Percentiles rank a stretch among this genome's conserved stretches.
Conservation (phyloP, 2,797 vertebrate species). For the Myotis findleyi region DNA sequence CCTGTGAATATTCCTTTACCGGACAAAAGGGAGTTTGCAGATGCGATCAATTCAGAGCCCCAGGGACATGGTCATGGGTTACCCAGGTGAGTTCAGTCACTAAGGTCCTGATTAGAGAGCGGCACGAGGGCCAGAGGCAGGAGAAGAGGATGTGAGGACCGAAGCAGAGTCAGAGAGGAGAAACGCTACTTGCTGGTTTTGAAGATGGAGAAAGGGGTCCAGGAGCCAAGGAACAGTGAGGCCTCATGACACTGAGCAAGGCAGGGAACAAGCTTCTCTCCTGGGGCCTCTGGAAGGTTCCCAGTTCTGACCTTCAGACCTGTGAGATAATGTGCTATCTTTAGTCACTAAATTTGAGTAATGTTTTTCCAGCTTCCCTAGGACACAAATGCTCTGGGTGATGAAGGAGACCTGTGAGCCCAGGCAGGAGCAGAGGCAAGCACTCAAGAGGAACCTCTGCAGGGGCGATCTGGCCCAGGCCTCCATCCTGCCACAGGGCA, state of each 20-base stretch:
- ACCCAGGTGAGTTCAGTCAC: not conserved
- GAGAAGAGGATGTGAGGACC: not conserved
- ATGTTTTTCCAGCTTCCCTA: not conserved
- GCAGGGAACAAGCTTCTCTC: not conserved
- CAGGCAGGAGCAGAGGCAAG: not conserved
- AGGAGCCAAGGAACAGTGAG: not conserved
- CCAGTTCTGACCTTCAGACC: not conserved
- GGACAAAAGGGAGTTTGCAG: not conserved
- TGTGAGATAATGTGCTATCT: not conserved
- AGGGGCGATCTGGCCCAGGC: rapidly evolving
- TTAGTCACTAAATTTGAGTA: not conserved
- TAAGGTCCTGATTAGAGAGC: not conserved
- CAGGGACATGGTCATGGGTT: not conserved
- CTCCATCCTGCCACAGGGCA: too few relatives aligned
- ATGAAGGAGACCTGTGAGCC: not conserved
- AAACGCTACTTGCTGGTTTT: not conserved
- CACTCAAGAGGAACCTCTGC: rapidly evolving
- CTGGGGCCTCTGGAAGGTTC: not conserved
- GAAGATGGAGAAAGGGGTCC: not conserved
- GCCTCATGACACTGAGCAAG: not conserved
- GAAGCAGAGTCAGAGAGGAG: not conserved
- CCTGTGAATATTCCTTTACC: not conserved
- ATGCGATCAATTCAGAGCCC: not conserved
- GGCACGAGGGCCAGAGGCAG: not conserved
- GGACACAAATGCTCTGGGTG: not conserved